A percentile compares a stretch with the other conserved stretches of the same genome.
phyloP scores from a whole-genome alignment of 2,113 vertebrate species.

The Dipodomys spectabilis region DNA sequence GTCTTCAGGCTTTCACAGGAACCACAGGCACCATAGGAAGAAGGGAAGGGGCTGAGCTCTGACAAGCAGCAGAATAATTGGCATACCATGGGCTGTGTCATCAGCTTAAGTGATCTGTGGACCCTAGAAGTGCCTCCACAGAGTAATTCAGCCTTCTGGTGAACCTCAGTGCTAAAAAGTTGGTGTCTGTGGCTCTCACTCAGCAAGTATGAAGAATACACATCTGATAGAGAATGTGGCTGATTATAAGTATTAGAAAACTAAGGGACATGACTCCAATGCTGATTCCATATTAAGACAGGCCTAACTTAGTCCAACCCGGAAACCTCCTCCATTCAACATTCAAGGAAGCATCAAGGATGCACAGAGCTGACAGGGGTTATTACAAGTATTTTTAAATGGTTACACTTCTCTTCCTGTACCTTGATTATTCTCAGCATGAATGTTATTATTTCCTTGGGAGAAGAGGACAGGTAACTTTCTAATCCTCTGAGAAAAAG shows the following conservation, averaged over 20 bases:
- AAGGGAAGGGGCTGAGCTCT: neutral
- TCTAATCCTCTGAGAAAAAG: neutral
- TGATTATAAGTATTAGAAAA: neutral
- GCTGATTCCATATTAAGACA: neutral
- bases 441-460: neutral
- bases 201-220: neutral
- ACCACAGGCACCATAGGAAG: too few species aligned
- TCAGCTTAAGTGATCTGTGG: neutral
- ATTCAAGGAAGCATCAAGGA: neutral
- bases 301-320: neutral
- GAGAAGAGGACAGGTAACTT: neutral
- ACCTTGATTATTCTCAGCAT: neutral
- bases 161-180: neutral
- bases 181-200: neutral
- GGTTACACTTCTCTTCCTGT: neutral
- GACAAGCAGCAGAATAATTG: neutral
- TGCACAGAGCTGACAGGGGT: neutral
- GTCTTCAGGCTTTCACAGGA: neutral
- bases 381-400: neutral
- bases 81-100: rapidly evolving
- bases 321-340: neutral
- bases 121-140: neutral
- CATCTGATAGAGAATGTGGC: neutral
- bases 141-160: too few species aligned
- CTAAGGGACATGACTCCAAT: neutral